Evolutionary conservation across 1,140 invertebrate genomes (phyloP).

Genomic region (Drosophila prosaltans): DNA sequence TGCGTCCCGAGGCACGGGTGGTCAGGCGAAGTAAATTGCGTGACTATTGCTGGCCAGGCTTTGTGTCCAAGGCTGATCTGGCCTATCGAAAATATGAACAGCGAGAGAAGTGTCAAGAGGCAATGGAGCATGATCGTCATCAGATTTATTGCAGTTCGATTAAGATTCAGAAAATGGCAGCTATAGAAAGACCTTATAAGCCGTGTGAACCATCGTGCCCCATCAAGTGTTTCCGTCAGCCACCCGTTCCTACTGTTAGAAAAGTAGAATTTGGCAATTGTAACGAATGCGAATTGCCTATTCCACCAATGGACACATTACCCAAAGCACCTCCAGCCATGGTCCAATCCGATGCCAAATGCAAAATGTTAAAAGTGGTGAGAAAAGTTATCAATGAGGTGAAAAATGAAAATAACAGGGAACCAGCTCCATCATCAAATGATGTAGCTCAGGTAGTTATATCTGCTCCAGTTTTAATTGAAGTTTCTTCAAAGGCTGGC

Average conservation of each 20-base stretch:
- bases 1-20: conserved; percentile 35
- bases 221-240: conserved; percentile 45
- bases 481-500: neutral
- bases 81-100: conserved; percentile 66
- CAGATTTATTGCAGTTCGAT: conserved; percentile 51
- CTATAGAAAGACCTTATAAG: conserved; percentile 37
- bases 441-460: neutral
- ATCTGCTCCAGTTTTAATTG: neutral
- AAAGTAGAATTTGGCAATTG: conserved; percentile 20
- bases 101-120: conserved; percentile 44
- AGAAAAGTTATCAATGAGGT: neutral
- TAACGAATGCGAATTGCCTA: neutral
- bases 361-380: neutral
- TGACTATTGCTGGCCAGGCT: conserved; percentile 65
- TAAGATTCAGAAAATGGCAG: conserved; percentile 61
- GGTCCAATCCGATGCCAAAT: neutral
- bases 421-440: neutral
- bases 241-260: neutral
- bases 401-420: neutral
- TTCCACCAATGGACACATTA: neutral
- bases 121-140: conserved; percentile 35
- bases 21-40: conserved; percentile 36
- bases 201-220: conserved; percentile 35
- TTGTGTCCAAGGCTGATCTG: conserved; percentile 50
- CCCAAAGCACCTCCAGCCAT: neutral